Evolutionary conservation across 2,888 invertebrate species (phyloP), one percentile per base, ranked within the genome.

Genomic region (Philaethria dido): DNA sequence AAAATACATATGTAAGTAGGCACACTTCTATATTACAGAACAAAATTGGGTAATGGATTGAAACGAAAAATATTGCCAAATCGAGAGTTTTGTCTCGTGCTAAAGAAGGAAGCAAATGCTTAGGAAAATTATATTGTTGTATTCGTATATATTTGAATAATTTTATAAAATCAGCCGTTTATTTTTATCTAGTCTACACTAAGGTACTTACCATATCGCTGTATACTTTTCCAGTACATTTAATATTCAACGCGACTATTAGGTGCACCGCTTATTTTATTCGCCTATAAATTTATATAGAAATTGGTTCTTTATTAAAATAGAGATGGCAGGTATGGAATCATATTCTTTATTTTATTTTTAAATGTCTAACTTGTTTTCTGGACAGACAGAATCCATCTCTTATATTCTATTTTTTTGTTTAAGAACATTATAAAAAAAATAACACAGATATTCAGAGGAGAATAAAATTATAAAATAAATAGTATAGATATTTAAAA

Each of bases 181-280:
- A 52, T 52, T 29, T 52, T 52, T 29, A 52, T 29, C 16, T 50
- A 50, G 50, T 25, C 16, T 33, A 29, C n/a, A 29, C n/a, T 11
- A n/a, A 16, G 22, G 22, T 22, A 57, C 39, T 57, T 57, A 57
- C 11, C 57, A 57, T 42, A 42, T 57, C n/a, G 57, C 42, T 42
- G n/a, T 16, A 22, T 22, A 20, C 11, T 57, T 42, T 57, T 42
- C 22, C 39, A 57, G 22, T n/a, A 22, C 22, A 47, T 62, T 62
- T 69, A 71, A 73, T 72, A 73, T 74, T 67, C 69, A 73, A 61
- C 39, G 18, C 22, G n/a, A 52, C 59, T 70, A 69, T 67, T 66
- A 70, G 67, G 39, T 18, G 29, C 61, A 64, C 47, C 66, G 14
- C 16, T 25, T 39, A 55, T 20, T 14, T 13, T n/a, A 9, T 50